These are phyloP conservation scores for Chymomyza procnemis DNA, from an alignment of 2,888 invertebrate species.

Conservation along the genomic window DNA sequence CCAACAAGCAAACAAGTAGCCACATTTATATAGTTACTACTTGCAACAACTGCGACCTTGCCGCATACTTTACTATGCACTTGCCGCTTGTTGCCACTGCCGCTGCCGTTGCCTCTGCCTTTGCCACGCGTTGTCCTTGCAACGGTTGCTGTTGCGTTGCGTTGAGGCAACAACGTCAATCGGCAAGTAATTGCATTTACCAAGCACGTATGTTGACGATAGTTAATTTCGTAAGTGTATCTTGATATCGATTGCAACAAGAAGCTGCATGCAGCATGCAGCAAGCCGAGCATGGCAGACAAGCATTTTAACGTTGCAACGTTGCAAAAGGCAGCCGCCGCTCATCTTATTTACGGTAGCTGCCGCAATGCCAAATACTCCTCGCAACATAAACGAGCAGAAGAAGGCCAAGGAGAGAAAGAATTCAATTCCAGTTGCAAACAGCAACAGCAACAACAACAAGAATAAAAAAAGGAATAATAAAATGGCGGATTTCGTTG, in stretches of 20 bases:
- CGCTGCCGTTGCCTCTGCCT: conserved; percentile 15
- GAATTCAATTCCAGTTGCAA: conserved; percentile 53
- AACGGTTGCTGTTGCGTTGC: too few relatives aligned
- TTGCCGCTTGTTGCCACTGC: not conserved
- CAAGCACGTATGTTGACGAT: conserved; percentile 71
- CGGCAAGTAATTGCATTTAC: conserved; percentile 71
- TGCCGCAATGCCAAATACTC: conserved; percentile 17
- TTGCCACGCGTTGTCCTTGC: conserved; percentile 15
- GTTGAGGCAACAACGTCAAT: conserved; percentile 46
- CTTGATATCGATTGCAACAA: conserved; percentile 66
- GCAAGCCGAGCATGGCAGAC: not conserved
- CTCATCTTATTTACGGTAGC: conserved; percentile 40
- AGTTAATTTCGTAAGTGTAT: conserved; percentile 73
- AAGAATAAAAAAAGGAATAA: conserved; percentile 25
- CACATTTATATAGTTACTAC: not conserved
- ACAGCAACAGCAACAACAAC: too few relatives aligned
- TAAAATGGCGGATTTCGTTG: not conserved
- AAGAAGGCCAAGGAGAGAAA: conserved; percentile 39
- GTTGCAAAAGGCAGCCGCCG: conserved; percentile 1
- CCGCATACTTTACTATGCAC: not conserved
- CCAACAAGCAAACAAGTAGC: not conserved
- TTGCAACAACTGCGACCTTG: not conserved
- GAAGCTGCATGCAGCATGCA: not conserved
- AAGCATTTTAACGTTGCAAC: not conserved
- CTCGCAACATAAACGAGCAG: conserved; percentile 30